Evolutionary conservation across 2,797 vertebrate genomes (phyloP).

Genomic region (Botia kubotai): DNA sequence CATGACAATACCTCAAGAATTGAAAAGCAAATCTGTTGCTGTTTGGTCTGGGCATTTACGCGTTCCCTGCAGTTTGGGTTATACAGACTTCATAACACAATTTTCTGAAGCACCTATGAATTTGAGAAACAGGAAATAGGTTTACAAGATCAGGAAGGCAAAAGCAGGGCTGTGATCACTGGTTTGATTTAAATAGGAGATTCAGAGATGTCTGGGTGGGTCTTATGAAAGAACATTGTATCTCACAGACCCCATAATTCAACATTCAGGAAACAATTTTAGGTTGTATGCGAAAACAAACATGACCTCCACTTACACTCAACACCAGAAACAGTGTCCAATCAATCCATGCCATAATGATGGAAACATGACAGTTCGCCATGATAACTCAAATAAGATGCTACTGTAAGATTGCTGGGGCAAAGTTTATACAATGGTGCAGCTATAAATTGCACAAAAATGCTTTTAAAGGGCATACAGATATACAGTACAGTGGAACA

Average conservation of each 20-base stretch:
- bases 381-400: background rate
- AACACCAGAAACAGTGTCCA: background rate
- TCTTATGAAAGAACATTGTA: background rate
- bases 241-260: background rate
- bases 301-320: background rate
- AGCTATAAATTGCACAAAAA: too few relatives aligned
- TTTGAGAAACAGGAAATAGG: slow-evolving; percentile 2
- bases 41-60: background rate
- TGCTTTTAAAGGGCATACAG: too few relatives aligned
- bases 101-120: background rate
- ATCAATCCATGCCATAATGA: background rate
- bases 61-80: background rate
- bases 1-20: slow-evolving; percentile 36
- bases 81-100: background rate
- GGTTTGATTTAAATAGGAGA: slow-evolving; percentile 2
- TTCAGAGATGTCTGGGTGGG: background rate
- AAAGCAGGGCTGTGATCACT: background rate
- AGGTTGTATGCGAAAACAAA: slow-evolving; percentile 12
- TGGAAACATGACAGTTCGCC: background rate
- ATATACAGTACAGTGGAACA: too few relatives aligned
- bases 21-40: slow-evolving; percentile 7
- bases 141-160: background rate
- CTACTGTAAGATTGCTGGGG: background rate
- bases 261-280: background rate
- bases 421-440: background rate